A percentile compares a stretch with the other conserved stretches of the same genome.
phyloP scores from a whole-genome alignment of 2,888 invertebrate species.

The Drosophila ochracea region DNA sequence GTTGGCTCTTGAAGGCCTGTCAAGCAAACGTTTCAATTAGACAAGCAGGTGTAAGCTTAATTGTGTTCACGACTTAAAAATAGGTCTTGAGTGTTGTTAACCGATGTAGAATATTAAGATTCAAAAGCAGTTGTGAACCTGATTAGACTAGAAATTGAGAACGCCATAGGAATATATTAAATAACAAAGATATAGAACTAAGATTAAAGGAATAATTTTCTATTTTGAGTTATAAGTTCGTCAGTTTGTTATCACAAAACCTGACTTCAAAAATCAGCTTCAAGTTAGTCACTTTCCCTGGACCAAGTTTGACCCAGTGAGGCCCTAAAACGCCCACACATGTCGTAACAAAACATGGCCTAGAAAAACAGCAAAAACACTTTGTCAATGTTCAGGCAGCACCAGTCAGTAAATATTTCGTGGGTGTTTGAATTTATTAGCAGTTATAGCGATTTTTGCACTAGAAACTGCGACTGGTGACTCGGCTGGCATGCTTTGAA shows the following conservation, averaged over 20 bases:
- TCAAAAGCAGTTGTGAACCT: neutral
- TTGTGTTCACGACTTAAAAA: neutral
- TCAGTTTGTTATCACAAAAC: constrained; percentile 2
- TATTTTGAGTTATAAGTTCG: neutral
- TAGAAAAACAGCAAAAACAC: constrained; percentile 27
- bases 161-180: neutral
- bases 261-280: neutral
- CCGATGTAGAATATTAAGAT: neutral
- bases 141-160: neutral
- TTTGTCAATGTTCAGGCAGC: constrained; percentile 39
- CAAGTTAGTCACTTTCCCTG: neutral
- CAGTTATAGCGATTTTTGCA: constrained; percentile 66
- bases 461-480: constrained; percentile 36
- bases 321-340: constrained; percentile 27
- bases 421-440: constrained; percentile 77
- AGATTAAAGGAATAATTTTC: neutral
- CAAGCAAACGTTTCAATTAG: constrained; percentile 27
- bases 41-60: constrained; percentile 30
- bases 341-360: constrained; percentile 18
- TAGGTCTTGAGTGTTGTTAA: neutral
- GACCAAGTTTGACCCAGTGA: constrained; percentile 34
- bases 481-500: constrained; percentile 64
- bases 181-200: neutral
- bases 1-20: constrained; percentile 41
- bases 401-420: constrained; percentile 31